These are phyloP conservation scores for Amphimallon solstitiale DNA, from an alignment of 2,888 invertebrate genomes.

Conservation along the genomic window DNA sequence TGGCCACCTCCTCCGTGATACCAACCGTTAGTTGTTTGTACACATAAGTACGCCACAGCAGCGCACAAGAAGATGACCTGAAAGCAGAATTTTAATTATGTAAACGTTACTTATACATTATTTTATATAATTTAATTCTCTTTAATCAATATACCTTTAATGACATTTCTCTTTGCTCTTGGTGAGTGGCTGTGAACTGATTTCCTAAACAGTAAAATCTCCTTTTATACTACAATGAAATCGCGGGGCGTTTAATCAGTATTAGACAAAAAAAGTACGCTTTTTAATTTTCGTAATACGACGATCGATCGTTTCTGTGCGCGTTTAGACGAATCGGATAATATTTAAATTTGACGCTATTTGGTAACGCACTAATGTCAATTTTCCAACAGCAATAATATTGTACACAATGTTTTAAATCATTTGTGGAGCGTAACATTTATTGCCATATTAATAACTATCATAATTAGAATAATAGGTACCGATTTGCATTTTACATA, in stretches of 20 bases:
- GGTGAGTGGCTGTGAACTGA: slow-evolving; percentile 25
- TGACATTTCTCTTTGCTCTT: slow-evolving; percentile 29
- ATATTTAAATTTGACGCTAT: slow-evolving; percentile 21
- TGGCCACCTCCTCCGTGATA: slow-evolving; percentile 23
- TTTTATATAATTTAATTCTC: background rate
- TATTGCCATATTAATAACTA: background rate
- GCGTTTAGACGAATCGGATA: slow-evolving; percentile 7
- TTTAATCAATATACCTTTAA: slow-evolving; percentile 19
- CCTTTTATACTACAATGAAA: slow-evolving; percentile 33
- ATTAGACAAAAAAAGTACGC: slow-evolving; percentile 7
- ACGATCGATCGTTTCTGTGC: background rate
- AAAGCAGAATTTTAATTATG: background rate
- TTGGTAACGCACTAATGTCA: slow-evolving; percentile 9
- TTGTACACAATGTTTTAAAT: slow-evolving; percentile 8
- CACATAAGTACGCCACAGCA: slow-evolving; percentile 27
- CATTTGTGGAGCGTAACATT: slow-evolving; percentile 22
- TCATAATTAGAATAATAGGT: background rate
- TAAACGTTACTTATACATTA: no score
- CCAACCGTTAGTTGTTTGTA: slow-evolving; percentile 25
- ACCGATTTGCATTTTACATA: background rate
- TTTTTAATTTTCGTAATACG: slow-evolving; percentile 26
- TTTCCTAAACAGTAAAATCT: background rate
- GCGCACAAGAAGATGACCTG: slow-evolving; percentile 25
- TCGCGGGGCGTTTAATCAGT: slow-evolving; percentile 14
- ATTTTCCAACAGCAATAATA: slow-evolving; percentile 15